phyloP scores from a whole-genome alignment of 2,888 invertebrate species.

The Dermolepida albohirtum region DNA sequence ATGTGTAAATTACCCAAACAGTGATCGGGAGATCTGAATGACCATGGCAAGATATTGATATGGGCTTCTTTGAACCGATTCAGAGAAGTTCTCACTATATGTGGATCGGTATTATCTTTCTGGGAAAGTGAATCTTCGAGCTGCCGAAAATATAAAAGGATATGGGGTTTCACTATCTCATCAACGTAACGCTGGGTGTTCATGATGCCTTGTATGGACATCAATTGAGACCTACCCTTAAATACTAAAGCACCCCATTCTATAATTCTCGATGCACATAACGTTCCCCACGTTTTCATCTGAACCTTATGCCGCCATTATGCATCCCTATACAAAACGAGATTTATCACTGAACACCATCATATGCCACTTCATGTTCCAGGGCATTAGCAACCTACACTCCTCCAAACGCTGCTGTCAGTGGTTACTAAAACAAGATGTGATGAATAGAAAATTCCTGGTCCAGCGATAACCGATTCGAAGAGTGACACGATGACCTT shows the following conservation, averaged over 20 bases:
- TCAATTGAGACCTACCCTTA: neutral
- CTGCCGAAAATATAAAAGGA: no score
- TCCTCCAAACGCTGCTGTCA: no score
- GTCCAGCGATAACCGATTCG: no score
- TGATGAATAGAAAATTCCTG: no score
- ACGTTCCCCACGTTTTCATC: neutral
- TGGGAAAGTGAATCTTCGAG: neutral
- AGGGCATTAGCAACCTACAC: no score
- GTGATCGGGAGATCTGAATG: conserved; percentile 17
- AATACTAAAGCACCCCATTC: conserved; percentile 7
- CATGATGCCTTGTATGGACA: conserved; percentile 23
- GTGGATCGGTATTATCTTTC: no score
- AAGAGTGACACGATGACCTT: no score
- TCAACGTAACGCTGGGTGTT: conserved; percentile 22
- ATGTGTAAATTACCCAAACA: no score
- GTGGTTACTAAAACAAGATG: no score
- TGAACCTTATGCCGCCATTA: neutral
- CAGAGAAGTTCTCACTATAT: neutral
- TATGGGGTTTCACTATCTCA: conserved; percentile 15
- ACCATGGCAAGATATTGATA: no score
- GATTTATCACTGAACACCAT: no score
- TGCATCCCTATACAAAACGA: conserved; percentile 1
- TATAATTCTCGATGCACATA: conserved; percentile 13
- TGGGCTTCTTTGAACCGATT: conserved; percentile 7
- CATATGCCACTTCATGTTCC: no score